Conservation (phyloP, 2,113 vertebrate genomes). For the Oostethus manadensis region DNA sequence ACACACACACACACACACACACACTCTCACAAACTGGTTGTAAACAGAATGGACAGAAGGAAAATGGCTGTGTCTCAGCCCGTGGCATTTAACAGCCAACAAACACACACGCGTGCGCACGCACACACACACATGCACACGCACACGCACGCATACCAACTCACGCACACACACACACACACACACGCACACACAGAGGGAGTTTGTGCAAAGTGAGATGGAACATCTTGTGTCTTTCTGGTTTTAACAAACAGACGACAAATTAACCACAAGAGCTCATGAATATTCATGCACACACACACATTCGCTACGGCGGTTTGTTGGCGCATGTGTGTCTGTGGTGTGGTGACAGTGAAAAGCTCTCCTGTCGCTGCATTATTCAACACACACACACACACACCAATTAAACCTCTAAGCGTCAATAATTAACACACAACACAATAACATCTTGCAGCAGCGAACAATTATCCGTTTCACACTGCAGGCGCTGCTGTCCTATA, state of each 20-base stretch:
- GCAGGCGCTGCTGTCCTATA: conserved; percentile 24
- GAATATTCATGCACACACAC: conserved; percentile 49
- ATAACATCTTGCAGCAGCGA: conserved; percentile 3
- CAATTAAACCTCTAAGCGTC: conserved; percentile 51
- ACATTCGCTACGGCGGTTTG: not conserved
- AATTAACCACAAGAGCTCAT: conserved; percentile 57
- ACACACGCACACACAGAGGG: not conserved
- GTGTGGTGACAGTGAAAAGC: conserved; percentile 50
- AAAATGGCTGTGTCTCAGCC: conserved; percentile 58
- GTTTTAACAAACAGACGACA: conserved; percentile 57
- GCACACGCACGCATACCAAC: conserved; percentile 9
- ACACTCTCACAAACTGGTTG: conserved; percentile 5
- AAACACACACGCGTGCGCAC: not conserved
- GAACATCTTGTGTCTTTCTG: conserved; percentile 55
- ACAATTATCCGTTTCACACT: conserved; percentile 20
- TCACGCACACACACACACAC: conserved; percentile 14
- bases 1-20: conserved; percentile 14
- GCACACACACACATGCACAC: conserved; percentile 6
- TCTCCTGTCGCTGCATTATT: conserved; percentile 49
- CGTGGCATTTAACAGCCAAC: conserved; percentile 46
- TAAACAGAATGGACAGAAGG: conserved; percentile 57
- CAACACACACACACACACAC: conserved; percentile 32
- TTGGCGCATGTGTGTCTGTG: conserved; percentile 14
- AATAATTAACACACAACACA: conserved; percentile 55
- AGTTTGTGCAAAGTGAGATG: conserved; percentile 23